phyloP scores from a whole-genome alignment of 2,113 vertebrate species.

The Cynopterus brachyotis region DNA sequence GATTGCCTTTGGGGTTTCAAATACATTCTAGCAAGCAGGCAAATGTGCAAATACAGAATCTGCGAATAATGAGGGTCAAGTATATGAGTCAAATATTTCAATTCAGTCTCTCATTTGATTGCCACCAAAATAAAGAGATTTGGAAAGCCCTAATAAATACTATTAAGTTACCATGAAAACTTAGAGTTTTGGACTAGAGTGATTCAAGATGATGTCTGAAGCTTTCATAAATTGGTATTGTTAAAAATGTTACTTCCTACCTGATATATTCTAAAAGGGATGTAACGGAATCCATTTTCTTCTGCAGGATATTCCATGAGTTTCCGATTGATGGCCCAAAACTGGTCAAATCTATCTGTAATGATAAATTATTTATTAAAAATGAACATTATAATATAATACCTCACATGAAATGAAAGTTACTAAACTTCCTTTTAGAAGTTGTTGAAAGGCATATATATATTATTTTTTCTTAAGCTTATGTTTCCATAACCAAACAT shows the following conservation, averaged over 20 bases:
- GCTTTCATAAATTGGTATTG: neutral
- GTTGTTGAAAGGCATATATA: neutral
- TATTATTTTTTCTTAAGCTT: neutral
- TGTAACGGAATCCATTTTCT: slow-evolving; percentile 96
- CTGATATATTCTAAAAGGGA: slow-evolving; percentile 99
- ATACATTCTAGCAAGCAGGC: neutral
- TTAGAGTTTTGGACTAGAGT: neutral
- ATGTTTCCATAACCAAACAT: neutral
- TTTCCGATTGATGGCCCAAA: slow-evolving; percentile 99
- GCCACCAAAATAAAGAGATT: neutral
- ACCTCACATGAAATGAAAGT: neutral
- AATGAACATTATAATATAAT: slow-evolving; percentile 7
- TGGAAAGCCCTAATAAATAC: neutral
- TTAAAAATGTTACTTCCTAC: slow-evolving; percentile 80
- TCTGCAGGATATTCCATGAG: slow-evolving; percentile 97
- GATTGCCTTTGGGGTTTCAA: neutral
- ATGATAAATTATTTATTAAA: slow-evolving; percentile 77
- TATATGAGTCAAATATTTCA: neutral
- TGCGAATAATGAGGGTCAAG: neutral
- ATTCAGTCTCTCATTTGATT: neutral
- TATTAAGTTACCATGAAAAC: neutral
- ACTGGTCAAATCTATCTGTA: slow-evolving; percentile 98
- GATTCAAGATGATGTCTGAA: neutral
- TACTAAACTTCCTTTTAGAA: neutral
- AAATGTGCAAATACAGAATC: neutral